These are phyloP conservation scores for Serilophus lunatus DNA, from an alignment of 2,113 vertebrate genomes.

Conservation along the genomic window DNA sequence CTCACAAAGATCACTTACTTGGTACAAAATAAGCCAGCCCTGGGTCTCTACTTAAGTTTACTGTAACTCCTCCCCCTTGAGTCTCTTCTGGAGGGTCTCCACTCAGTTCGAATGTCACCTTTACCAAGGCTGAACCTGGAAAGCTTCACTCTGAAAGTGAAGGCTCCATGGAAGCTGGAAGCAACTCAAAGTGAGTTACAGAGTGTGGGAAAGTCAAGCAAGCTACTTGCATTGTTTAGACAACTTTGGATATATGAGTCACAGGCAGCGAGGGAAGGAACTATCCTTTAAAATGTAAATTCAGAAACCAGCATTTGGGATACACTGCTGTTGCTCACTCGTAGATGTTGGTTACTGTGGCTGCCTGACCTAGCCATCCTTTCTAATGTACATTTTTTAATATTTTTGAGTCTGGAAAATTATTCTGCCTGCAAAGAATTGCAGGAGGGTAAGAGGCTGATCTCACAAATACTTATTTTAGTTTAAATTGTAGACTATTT, in stretches of 20 bases:
- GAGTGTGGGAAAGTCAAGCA: neutral
- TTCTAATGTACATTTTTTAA: neutral
- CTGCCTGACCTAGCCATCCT: neutral
- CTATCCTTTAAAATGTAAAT: neutral
- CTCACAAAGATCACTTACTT: neutral
- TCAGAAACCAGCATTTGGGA: neutral
- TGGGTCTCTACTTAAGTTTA: neutral
- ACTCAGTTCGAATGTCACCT: neutral
- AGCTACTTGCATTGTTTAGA: neutral
- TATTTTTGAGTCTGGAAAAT: neutral
- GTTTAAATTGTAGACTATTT: neutral
- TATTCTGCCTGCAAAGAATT: neutral
- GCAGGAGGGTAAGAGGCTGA: neutral
- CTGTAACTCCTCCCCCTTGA: neutral
- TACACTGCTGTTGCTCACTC: neutral
- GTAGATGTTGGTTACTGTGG: neutral
- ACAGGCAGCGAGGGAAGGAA: neutral
- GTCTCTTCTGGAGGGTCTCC: neutral
- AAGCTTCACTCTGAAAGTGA: neutral
- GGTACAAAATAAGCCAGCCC: neutral
- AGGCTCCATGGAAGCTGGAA: neutral
- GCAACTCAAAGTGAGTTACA: neutral
- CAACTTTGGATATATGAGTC: neutral
- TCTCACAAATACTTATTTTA: neutral
- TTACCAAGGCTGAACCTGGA: neutral